These are phyloP conservation scores for Eulacestoma nigropectus DNA, from an alignment of 2,113 vertebrate genomes.

Conservation along the genomic window DNA sequence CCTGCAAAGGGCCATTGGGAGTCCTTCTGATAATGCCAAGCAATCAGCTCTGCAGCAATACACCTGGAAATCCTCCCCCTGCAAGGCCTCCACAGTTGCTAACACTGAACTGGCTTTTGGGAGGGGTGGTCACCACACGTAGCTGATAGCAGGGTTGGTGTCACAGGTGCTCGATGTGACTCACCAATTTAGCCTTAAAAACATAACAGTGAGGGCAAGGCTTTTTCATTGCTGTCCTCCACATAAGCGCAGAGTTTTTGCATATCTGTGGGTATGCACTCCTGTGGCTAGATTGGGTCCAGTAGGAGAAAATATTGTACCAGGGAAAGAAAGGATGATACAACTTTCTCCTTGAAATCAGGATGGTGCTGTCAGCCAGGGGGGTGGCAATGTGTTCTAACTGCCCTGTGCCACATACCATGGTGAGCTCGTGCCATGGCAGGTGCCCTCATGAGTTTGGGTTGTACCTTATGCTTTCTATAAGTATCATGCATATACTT, in stretches of 20 bases:
- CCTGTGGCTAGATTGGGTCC: background rate
- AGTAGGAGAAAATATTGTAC: background rate
- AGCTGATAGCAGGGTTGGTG: background rate
- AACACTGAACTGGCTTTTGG: background rate
- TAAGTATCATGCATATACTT: background rate
- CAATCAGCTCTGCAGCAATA: background rate
- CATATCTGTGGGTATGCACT: background rate
- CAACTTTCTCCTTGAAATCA: background rate
- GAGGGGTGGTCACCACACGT: accelerated
- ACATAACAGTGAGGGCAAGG: background rate
- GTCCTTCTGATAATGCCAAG: background rate
- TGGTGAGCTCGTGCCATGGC: background rate
- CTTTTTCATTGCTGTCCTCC: background rate
- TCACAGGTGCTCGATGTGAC: background rate
- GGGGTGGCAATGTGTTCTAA: background rate
- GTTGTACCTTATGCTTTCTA: background rate
- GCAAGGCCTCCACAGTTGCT: background rate
- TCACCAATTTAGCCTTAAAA: background rate
- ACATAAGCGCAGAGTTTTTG: background rate
- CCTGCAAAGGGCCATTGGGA: background rate
- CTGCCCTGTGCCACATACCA: background rate
- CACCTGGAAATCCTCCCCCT: background rate
- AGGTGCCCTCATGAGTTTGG: background rate
- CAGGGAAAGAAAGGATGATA: background rate
- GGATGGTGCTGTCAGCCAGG: background rate